Conservation (phyloP, 2,113 vertebrate species). For the Cephalopterus ornatus region DNA sequence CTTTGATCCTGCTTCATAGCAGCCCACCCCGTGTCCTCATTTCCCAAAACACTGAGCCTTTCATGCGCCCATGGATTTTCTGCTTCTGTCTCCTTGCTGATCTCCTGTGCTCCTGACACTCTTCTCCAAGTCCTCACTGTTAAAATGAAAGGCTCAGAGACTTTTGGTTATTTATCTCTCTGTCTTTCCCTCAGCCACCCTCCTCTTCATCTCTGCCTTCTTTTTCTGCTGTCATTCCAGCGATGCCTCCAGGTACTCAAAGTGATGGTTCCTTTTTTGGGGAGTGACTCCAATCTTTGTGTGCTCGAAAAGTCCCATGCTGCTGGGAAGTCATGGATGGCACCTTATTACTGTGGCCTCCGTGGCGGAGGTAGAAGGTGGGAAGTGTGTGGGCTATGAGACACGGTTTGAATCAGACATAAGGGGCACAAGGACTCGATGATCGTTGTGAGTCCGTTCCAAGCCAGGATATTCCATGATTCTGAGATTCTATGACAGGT, state of each 20-base stretch:
- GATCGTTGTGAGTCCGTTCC: background rate
- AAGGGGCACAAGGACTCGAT: background rate
- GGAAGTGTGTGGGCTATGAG: fast-evolving
- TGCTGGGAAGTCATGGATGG: fast-evolving
- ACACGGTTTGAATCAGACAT: background rate
- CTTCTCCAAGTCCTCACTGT: background rate
- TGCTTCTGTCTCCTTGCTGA: background rate
- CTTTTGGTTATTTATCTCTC: too few species aligned
- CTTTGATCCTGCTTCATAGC: background rate
- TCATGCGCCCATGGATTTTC: background rate
- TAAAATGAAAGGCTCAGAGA: background rate
- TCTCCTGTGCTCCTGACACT: background rate
- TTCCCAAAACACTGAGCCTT: background rate
- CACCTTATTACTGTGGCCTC: background rate
- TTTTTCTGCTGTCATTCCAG: background rate
- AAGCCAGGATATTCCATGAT: background rate
- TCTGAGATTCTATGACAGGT: background rate
- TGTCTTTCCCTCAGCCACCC: background rate
- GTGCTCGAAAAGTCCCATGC: background rate
- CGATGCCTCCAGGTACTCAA: fast-evolving
- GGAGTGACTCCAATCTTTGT: fast-evolving
- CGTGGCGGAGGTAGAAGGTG: background rate
- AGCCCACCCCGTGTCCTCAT: background rate
- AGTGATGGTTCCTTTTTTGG: background rate
- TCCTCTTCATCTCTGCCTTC: background rate